phyloP scores from a whole-genome alignment of 2,113 vertebrate species.

The Larimichthys crocea region DNA sequence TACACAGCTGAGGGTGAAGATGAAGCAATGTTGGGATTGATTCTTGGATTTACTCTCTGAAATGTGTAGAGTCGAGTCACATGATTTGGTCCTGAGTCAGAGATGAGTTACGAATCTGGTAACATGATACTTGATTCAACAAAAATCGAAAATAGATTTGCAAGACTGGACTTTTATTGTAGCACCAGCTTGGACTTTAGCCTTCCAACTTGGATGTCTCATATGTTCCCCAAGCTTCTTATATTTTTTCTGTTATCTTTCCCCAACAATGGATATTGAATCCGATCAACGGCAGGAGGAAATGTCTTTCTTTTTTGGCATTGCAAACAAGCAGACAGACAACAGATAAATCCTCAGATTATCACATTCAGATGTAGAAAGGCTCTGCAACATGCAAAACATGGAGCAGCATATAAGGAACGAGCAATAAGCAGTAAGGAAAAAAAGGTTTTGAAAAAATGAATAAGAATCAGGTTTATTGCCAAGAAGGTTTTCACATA shows the following conservation, averaged over 20 bases:
- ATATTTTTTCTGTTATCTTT: not conserved
- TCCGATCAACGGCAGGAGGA: not conserved
- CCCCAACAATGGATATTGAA: not conserved
- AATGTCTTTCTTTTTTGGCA: not conserved
- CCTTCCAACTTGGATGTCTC: not conserved
- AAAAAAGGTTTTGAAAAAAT: too few relatives aligned
- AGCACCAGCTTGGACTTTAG: not conserved
- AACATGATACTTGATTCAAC: not conserved
- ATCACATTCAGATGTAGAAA: not conserved
- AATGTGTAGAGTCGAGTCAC: not conserved
- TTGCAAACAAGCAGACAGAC: not conserved
- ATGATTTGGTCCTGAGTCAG: not conserved
- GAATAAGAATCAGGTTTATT: too few relatives aligned
- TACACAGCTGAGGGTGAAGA: slow-evolving; percentile 17
- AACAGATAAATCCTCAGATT: not conserved
- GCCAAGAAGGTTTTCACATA: too few relatives aligned
- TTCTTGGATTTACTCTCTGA: not conserved
- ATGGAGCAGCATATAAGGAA: not conserved
- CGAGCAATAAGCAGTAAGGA: not conserved
- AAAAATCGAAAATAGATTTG: not conserved
- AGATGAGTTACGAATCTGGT: not conserved
- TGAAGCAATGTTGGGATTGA: not conserved
- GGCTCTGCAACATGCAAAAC: not conserved
- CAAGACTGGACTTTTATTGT: not conserved
- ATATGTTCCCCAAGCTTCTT: not conserved